Percentiles rank a stretch among this genome's conserved stretches.
phyloP scores from a whole-genome alignment of 2,797 vertebrate genomes.

The Varecia variegata region DNA sequence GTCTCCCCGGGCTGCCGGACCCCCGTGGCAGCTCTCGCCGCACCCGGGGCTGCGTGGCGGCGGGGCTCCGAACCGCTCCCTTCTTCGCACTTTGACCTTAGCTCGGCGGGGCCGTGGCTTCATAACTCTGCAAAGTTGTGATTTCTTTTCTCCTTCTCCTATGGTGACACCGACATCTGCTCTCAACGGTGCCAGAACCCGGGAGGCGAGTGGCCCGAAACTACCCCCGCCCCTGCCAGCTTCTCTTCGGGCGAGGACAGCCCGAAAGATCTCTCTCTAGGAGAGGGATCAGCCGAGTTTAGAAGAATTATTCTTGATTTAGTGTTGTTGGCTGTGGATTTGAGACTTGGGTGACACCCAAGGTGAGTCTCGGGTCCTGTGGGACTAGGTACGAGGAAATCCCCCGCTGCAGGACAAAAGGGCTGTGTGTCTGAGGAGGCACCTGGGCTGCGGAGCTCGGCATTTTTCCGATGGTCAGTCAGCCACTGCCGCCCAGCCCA shows the following conservation, averaged over 20 bases:
- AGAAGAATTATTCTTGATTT: neutral
- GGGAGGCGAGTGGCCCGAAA: neutral
- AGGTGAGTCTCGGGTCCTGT: neutral
- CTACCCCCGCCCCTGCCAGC: neutral
- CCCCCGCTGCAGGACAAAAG: neutral
- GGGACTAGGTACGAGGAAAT: neutral
- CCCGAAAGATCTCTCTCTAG: neutral
- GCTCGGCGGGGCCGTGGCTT: neutral
- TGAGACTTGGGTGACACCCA: neutral
- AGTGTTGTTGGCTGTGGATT: neutral
- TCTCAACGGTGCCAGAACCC: neutral
- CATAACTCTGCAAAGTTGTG: conserved; percentile 30
- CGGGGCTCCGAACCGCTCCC: neutral
- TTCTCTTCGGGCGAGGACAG: neutral
- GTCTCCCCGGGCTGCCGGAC: neutral
- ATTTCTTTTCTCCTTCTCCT: neutral
- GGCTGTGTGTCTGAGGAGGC: neutral
- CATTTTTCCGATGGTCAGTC: neutral
- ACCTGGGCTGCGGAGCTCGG: neutral
- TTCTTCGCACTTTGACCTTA: conserved; percentile 30
- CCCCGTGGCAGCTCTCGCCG: too few relatives aligned
- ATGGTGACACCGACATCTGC: neutral
- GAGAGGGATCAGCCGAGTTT: neutral
- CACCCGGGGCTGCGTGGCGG: neutral
- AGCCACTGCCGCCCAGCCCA: neutral